Conservation (phyloP, 2,797 vertebrate species). For the Artibeus lituratus region DNA sequence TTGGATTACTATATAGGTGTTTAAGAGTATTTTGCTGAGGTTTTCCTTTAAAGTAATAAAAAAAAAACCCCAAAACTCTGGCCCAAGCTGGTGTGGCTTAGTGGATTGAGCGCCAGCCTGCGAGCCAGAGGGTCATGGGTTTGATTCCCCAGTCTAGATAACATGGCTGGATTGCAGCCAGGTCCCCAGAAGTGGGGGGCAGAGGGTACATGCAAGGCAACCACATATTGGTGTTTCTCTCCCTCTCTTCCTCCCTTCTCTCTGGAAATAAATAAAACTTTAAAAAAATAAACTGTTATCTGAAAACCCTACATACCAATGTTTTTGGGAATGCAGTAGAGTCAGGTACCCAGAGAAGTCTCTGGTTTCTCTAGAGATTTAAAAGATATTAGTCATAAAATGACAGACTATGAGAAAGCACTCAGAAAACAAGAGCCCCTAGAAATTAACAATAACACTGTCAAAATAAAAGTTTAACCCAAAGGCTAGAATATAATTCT, state of each 20-base stretch:
- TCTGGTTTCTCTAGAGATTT: neutral
- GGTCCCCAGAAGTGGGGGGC: too few relatives aligned
- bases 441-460: neutral
- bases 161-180: too few relatives aligned
- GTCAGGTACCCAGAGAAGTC: neutral
- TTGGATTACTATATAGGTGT: accelerated
- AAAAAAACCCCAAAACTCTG: neutral
- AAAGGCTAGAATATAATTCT: neutral
- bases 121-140: too few relatives aligned
- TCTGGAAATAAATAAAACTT: too few relatives aligned
- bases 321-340: neutral
- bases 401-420: neutral
- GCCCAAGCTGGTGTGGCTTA: too few relatives aligned
- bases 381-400: too few relatives aligned
- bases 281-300: neutral
- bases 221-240: too few relatives aligned
- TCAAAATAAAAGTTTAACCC: neutral
- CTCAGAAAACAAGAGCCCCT: neutral
- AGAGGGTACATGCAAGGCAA: too few relatives aligned
- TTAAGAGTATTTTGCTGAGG: neutral
- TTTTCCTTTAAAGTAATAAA: neutral
- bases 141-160: too few relatives aligned
- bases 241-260: too few relatives aligned
- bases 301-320: neutral
- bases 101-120: too few relatives aligned